These are phyloP conservation scores for Lithophane ornitopus DNA, from an alignment of 2,888 invertebrate genomes.

Conservation along the genomic window DNA sequence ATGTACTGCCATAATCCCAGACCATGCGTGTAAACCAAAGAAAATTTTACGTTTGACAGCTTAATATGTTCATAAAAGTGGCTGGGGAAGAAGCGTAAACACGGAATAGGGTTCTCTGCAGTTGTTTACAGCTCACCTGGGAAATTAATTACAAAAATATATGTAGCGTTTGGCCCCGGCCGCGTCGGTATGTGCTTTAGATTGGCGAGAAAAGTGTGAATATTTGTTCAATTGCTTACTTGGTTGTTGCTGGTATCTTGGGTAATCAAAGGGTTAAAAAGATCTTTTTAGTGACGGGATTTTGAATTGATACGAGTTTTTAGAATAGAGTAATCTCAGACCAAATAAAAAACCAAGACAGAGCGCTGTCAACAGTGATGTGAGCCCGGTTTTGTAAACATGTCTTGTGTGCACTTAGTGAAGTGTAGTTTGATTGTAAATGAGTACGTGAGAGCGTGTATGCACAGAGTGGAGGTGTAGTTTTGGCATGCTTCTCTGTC, in stretches of 20 bases:
- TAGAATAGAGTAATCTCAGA: background rate
- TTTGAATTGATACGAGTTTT: background rate
- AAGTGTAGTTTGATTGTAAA: too few relatives aligned
- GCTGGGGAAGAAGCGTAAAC: conserved; percentile 73
- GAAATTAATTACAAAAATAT: conserved; percentile 82
- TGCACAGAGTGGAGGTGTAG: too few relatives aligned
- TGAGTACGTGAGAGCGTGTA: too few relatives aligned
- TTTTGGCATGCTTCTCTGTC: too few relatives aligned
- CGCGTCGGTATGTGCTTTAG: conserved; percentile 47
- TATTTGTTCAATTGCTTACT: conserved; percentile 52
- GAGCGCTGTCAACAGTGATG: too few relatives aligned
- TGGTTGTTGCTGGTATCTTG: conserved; percentile 1
- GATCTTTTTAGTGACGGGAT: background rate
- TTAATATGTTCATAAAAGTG: conserved; percentile 74
- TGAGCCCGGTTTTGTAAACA: too few relatives aligned
- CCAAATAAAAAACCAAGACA: too few relatives aligned
- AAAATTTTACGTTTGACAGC: conserved; percentile 69
- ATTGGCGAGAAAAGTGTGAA: conserved; percentile 56
- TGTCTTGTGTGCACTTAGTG: too few relatives aligned
- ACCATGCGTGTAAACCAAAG: conserved; percentile 55
- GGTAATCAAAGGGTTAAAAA: conserved; percentile 12
- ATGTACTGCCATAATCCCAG: conserved; percentile 33
- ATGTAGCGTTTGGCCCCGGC: conserved; percentile 63
- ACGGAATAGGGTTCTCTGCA: conserved; percentile 73
- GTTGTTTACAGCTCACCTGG: conserved; percentile 81